Base-by-base conservation (phyloP, 2,113 vertebrate species). In the Marmota monax region DNA sequence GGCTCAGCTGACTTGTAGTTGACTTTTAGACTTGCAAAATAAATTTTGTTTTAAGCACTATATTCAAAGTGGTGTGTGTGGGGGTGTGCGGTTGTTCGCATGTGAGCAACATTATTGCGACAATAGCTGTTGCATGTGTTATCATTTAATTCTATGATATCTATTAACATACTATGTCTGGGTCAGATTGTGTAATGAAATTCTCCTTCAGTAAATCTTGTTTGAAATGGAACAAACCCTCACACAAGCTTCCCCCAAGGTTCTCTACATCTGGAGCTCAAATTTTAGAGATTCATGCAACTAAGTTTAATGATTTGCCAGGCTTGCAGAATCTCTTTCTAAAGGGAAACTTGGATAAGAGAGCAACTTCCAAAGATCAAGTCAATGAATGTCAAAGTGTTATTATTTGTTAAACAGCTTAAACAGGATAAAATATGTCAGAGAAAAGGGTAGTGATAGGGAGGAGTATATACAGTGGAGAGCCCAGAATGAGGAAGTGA, bases 141-240 rank as follows among this genome's bases (percentile, higher is more conserved):
- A 39, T 70, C 29, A 65, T 67, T 89, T 93, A 83, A 88, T 77
- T 69, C 37, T 4, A 0, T 61, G 27, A 6, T 70, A 42, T 78
- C 53, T 67, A 22, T 51, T 39, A 69, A 34, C 37, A 79, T 32
- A 5, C 39, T 70, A 2, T 61, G 34, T 90, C 65, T 96, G 56
- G 22, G 67, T 88, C 58, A 82, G 45, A 65, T 53, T 88, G 20
- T 53, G 17, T 27, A 84, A 84, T 7, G 22, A 72, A 80, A 37
- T 20, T 80, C 39, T 80, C 48, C 42, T n/a, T 89, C 18, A 58
- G 23, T 72, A 80, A 88, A 56, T 58, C 37, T 65, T 84, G 16
- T 84, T 91, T 89, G 48, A 94, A 87, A 92, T 94, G 70, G 45
- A 53, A 53, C 72, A 74, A 95, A 14, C 6, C 78, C 48, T 82